Evolutionary conservation across 2,113 vertebrate species (phyloP), one percentile per base, ranked within the genome.

Genomic region (Sphyrna mokarran): DNA sequence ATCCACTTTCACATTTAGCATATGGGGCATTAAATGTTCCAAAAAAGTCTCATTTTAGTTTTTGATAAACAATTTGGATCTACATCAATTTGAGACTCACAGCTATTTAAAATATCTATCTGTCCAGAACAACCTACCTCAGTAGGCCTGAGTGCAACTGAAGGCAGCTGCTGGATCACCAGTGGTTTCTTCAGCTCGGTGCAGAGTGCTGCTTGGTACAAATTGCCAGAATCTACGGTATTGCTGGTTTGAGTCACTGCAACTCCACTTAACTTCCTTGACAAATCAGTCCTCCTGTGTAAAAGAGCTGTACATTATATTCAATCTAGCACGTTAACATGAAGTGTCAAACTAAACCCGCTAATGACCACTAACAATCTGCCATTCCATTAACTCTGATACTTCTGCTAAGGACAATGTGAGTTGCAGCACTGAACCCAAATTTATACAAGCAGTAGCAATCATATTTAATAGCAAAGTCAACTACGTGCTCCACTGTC

Each of bases 121-220:
- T 23, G 26, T 33, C 68, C 69, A 43, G 23, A 6, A 23, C n/a
- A 11, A 94, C 58, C 26, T 95, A 96, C 96, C 94, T 96, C 96
- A 58, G 93, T 70, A 2, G 96, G 83, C 16, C 95, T 96, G 26
- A 96, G 94, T 72, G 80, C 40, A 95, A 80, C 37, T 86, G 80
- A n/a, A 54, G 93, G 66, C 69, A 96, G 76, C 37, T 58, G 66
- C 33, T 95, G 80, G 69, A 96, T 18, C 43, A 54, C 80, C 22
- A 96, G 68, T 20, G 96, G 93, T 22, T 95, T 89, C 78, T 95
- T 96, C 48, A 96, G 94, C 83, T 96, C 48, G 22, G 94, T 87
- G 68, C 96, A 96, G 22, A 89, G 7, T 18, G n/a, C 94, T 54
- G 96, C 94, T 58, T 86, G 61, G 68, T 96, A 96, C 6, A 66